Conservation (phyloP, 2,888 invertebrate species). For the Meganola albula region DNA sequence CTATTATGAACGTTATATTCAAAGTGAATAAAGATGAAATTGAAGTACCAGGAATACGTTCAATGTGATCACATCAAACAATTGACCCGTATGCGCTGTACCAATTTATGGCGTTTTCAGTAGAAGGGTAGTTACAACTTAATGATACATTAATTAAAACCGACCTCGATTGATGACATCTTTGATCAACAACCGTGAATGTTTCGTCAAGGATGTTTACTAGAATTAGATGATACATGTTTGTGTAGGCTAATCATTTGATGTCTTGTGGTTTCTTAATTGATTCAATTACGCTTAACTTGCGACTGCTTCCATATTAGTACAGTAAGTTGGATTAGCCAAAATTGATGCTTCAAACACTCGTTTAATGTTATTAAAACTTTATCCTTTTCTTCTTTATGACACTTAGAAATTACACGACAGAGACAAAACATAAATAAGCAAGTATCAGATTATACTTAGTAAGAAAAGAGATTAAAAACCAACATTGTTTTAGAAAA, state of each 20-base stretch:
- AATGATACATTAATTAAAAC: slow-evolving; percentile 47
- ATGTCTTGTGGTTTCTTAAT: no score
- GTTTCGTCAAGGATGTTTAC: slow-evolving; percentile 23
- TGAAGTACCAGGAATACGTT: background rate
- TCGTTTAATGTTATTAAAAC: no score
- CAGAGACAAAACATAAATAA: no score
- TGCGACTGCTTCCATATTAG: no score
- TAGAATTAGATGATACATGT: slow-evolving; percentile 11
- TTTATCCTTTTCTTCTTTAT: no score
- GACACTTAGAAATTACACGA: no score
- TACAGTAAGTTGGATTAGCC: no score
- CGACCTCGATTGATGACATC: slow-evolving; percentile 33
- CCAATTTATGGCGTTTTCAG: slow-evolving; percentile 46
- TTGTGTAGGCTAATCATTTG: slow-evolving; percentile 16
- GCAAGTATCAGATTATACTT: no score
- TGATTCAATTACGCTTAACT: no score
- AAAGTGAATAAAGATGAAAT: slow-evolving; percentile 4
- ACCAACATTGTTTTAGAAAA: no score
- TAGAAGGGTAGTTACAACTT: slow-evolving; percentile 44
- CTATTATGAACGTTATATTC: slow-evolving; percentile 6
- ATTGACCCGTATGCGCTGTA: slow-evolving; percentile 51
- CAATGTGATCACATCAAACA: slow-evolving; percentile 32
- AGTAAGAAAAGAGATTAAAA: no score
- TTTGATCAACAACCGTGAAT: slow-evolving; percentile 21
- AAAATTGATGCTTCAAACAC: no score